These are phyloP conservation scores for Philonicus albiceps DNA, from an alignment of 2,888 invertebrate genomes.

Conservation along the genomic window DNA sequence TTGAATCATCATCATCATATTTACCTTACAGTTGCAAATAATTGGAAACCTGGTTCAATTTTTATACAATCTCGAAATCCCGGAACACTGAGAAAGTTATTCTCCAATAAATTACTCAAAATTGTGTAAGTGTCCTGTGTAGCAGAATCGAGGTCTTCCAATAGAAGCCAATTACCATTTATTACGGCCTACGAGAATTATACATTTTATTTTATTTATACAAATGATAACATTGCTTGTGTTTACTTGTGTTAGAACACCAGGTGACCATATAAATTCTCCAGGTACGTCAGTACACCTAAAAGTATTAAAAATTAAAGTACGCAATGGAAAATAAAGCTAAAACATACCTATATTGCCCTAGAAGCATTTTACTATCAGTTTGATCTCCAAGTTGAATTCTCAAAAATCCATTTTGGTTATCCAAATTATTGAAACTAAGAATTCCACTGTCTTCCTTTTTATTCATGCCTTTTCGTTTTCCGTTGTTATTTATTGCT, in stretches of 20 bases:
- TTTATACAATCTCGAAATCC: constrained; percentile 85
- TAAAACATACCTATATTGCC: constrained; percentile 63
- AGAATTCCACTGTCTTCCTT: neutral
- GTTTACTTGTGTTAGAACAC: constrained; percentile 83
- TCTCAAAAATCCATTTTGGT: constrained; percentile 71
- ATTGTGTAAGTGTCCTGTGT: constrained; percentile 92
- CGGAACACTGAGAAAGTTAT: constrained; percentile 81
- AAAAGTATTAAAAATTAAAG: neutral
- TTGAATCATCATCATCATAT: neutral
- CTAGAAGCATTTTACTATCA: constrained; percentile 93
- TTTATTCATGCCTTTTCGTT: constrained; percentile 49
- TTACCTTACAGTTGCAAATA: constrained; percentile 89
- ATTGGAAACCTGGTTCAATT: constrained; percentile 85
- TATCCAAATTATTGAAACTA: neutral
- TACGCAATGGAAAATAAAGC: neutral
- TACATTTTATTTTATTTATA: neutral
- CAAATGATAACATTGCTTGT: neutral
- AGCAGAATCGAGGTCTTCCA: constrained; percentile 96
- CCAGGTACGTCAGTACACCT: constrained; percentile 96
- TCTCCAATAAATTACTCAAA: constrained; percentile 84
- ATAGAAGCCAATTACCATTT: constrained; percentile 87
- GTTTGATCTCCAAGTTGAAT: constrained; percentile 97
- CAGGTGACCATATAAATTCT: constrained; percentile 96
- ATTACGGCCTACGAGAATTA: constrained; percentile 69
- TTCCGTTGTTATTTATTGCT: constrained; percentile 32